Base-by-base conservation (phyloP, 2,113 vertebrate genomes). In the Perccottus glenii region DNA sequence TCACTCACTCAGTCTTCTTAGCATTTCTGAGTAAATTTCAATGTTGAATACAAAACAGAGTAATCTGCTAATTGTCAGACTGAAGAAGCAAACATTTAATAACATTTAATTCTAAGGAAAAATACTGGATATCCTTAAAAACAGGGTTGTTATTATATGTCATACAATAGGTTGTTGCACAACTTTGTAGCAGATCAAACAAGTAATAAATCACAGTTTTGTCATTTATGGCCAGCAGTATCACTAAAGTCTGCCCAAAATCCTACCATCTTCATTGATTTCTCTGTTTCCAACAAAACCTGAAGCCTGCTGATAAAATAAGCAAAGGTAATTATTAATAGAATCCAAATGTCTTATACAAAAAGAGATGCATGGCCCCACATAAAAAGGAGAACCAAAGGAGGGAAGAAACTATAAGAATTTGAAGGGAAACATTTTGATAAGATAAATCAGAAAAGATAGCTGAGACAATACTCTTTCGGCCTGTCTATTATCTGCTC, bases 401-500 rank as follows among this genome's bases (percentile, higher is more conserved):
- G 45, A 67, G 73, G 32, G 56, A 45, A 42, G 70, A 53, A 66
- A 83, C 67, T 49, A 70, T 27, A 61, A 48, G 36, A 67, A 76
- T 74, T 64, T 77, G 51, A 77, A 60, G 57, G 50, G 50, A 72
- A 70, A 73, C n/a, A 68, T 56, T 60, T 67, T 44, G 50, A 49
- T 42, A 33, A 15, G 56, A 64, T 42, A 52, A 78, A 81, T 64
- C 42, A 4, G 19, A 75, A 81, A 78, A 65, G 76, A 87, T 75
- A 80, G 80, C 81, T 82, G 70, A 86, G 75, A 78, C 69, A 63
- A 73, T 77, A 67, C 60, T 80, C 78, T 64, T 68, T 32, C 67
- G 71, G 78, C 70, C 74, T 73, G 72, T 87, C 83, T 74, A 78
- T 87, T 90, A 84, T 90, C 72, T 84, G 68, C 67, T 60, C 49